Evolutionary conservation across 2,797 vertebrate genomes (phyloP), one percentile per base, ranked within the genome.

Genomic region (Peromyscus eremicus): DNA sequence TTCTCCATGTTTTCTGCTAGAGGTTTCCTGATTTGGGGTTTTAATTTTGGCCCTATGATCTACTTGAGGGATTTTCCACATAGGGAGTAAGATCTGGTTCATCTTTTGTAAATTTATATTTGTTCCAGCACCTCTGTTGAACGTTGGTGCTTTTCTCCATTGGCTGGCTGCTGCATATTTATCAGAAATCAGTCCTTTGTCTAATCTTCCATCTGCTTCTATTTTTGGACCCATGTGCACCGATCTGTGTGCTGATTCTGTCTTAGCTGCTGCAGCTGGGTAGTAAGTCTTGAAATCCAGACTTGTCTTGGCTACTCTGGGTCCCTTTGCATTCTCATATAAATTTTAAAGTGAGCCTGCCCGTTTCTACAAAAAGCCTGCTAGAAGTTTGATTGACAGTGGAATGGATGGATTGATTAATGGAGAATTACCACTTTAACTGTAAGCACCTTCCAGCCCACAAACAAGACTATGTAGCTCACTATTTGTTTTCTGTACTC

Each of bases 241-340:
- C 7, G 52, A 62, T 57, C 8, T 29, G 1, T 92, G 27, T 57
- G 25, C 19, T 13, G 2, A 52, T 32, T 4, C 12, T 55, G 2
- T 84, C 91, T 79, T 94, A 64, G 73, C 83, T 79, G 66, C 46
- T 49, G 49, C 29, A 85, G 37, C 79, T 94, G 0, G 71, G 40
- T 52, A 4, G 1, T 43, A 79, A 57, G 14, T 70, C 57, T 86
- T 85, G 11, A 86, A 64, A 82, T 77, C 43, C 87, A 32, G 27
- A 52, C 52, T 83, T 82, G 34, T 57, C 90, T 94, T 77, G 75
- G 21, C 46, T 87, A 79, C 11, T 76, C 40, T 94, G 77, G 37
- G 25, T 75, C 27, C n/a, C 60, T 92, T 87, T 76, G n/a, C 40
- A 76, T 93, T 80, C 76, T 92, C 27, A 84, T 43, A 77, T 17